Evolutionary conservation across 2,888 invertebrate species (phyloP), one percentile per base, ranked within the genome.

Genomic region (Emmelina monodactyla): DNA sequence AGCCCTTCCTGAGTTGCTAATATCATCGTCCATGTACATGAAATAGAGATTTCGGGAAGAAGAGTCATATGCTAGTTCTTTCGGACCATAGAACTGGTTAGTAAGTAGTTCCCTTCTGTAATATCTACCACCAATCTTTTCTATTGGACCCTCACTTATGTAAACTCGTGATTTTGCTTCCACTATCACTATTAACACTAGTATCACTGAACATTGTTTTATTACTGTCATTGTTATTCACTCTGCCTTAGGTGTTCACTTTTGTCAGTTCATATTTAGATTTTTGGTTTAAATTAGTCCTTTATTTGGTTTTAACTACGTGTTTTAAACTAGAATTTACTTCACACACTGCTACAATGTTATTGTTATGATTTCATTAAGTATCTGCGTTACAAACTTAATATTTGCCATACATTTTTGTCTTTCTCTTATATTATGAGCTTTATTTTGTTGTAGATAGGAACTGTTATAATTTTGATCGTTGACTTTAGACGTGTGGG

Each of bases 11-110:
- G 78, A 75, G 35, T 76, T 70, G 41, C 68, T 62, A 39, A 69
- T 35, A 2, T 39, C 37, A 30, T 70, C 68, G 14, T 78, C 76
- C 76, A 78, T 78, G 50, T 73, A 71, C 67, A 71, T 71, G 41
- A 78, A 78, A 38, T 57, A 76, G 2, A 78, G 49, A 32, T 70
- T 73, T 53, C 75, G 55, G 37, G 61, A 71, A 1, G 65, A 51
- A 0, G 75, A 73, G 38, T 78, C 78, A 42, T 75, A 78, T 0
- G 70, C 60, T 14, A 78, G 40, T 31, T 78, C 78, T 36, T 63
- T 75, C 0, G 71, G 70, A 6, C 57, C 55, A 14, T 50, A 47
- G 38, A 51, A 76, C 19, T 53, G 34, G 29, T 68, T 51, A 1
- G 73, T 69, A 0, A 76, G 42, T 2, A 76, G 39, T 41, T 70